Evolutionary conservation across 2,888 invertebrate genomes (phyloP).

Genomic region (Leptinotarsa peninsularis): DNA sequence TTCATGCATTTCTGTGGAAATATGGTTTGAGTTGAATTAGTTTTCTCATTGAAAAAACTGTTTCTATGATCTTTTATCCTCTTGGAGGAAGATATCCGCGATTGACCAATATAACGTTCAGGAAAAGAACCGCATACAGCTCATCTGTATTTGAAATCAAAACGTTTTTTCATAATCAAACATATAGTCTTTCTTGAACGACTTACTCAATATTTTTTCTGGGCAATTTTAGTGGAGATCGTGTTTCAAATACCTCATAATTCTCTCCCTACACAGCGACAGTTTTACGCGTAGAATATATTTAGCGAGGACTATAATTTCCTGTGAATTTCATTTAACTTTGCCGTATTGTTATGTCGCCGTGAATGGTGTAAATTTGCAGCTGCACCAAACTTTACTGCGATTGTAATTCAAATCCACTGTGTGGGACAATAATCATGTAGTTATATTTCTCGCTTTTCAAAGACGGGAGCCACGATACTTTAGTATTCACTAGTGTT

Average conservation of each 20-base stretch:
- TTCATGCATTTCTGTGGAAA: too few species aligned
- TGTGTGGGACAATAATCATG: conserved; percentile 35
- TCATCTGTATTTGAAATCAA: too few species aligned
- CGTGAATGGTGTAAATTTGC: conserved; percentile 15
- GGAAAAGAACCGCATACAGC: too few species aligned
- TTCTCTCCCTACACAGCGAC: background rate
- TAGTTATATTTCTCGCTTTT: conserved; percentile 21
- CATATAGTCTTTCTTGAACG: too few species aligned
- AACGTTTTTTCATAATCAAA: too few species aligned
- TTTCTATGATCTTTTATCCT: too few species aligned
- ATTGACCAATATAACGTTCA: too few species aligned
- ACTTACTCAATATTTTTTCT: too few species aligned
- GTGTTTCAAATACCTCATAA: conserved; percentile 5
- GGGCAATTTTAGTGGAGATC: background rate
- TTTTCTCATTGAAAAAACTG: too few species aligned
- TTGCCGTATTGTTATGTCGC: conserved; percentile 25
- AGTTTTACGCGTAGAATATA: conserved; percentile 3
- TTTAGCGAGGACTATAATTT: conserved; percentile 11
- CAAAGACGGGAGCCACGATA: background rate
- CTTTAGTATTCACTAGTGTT: background rate
- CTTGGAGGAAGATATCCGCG: too few species aligned
- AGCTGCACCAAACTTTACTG: conserved; percentile 32
- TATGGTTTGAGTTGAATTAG: too few species aligned
- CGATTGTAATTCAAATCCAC: conserved; percentile 30
- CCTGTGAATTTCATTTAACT: conserved; percentile 6